Percentiles rank a stretch among this genome's conserved stretches.
Evolutionary conservation across 1,140 invertebrate genomes (phyloP).

Genomic region (Samia ricini): DNA sequence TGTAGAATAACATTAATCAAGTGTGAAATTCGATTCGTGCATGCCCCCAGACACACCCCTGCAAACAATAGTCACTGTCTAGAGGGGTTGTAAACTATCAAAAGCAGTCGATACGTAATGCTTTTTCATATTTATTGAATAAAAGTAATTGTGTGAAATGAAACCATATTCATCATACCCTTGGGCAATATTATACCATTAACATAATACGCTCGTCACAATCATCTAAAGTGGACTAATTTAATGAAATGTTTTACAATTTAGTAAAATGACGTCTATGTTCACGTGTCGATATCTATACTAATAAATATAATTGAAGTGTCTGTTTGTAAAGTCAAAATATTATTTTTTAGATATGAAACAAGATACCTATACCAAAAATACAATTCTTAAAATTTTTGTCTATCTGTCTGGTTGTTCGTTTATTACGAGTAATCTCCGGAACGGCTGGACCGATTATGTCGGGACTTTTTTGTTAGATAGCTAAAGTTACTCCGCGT

Average conservation of each 20-base stretch:
- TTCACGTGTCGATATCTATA: no score
- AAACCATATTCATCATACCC: not conserved
- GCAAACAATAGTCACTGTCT: not conserved
- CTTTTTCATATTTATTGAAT: constrained; percentile 1
- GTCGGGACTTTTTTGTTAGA: no score
- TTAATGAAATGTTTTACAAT: not conserved
- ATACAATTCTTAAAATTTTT: no score
- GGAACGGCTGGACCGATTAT: no score
- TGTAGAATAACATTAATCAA: constrained; percentile 6
- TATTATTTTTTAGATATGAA: no score
- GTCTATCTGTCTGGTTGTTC: no score
- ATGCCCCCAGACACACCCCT: not conserved
- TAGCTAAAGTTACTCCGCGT: no score
- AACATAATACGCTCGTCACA: not conserved
- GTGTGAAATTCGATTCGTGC: constrained; percentile 8
- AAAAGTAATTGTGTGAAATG: not conserved
- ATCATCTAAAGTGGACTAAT: not conserved
- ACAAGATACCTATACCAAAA: no score
- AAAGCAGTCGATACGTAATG: not conserved
- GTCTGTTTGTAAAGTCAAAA: no score
- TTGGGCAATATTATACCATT: not conserved
- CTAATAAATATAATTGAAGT: no score
- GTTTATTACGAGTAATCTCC: no score
- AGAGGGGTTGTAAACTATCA: not conserved
- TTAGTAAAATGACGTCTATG: not conserved